Conservation (phyloP, 2,888 invertebrate genomes). For the Gonocerus acuteangulatus region DNA sequence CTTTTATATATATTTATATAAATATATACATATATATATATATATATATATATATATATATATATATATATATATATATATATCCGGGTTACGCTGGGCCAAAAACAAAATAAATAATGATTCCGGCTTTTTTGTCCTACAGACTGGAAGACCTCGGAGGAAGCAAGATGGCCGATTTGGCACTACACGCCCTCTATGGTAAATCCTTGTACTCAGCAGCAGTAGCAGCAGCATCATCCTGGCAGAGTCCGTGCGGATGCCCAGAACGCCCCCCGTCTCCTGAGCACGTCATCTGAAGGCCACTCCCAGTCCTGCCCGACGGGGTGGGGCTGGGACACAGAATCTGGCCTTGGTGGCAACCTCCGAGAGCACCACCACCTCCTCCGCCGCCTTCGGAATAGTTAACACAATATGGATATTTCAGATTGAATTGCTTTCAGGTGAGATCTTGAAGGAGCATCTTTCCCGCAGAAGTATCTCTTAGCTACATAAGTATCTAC, state of each 20-base stretch:
- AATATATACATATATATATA: too few relatives aligned
- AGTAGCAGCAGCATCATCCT: conserved; percentile 44
- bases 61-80: too few relatives aligned
- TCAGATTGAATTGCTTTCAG: too few relatives aligned
- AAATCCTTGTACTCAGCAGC: conserved; percentile 50
- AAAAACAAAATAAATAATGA: too few relatives aligned
- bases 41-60: too few relatives aligned
- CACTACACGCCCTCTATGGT: conserved; percentile 54
- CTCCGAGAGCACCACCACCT: conserved; percentile 40
- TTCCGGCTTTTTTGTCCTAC: too few relatives aligned
- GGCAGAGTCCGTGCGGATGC: conserved; percentile 44
- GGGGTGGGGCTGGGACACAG: conserved; percentile 49
- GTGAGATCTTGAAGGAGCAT: too few relatives aligned
- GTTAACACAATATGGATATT: too few relatives aligned
- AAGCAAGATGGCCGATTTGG: conserved; percentile 54
- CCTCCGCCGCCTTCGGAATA: conserved; percentile 34
- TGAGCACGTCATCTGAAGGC: conserved; percentile 72
- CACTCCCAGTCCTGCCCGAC: conserved; percentile 62
- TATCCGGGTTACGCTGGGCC: too few relatives aligned
- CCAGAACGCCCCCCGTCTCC: conserved; percentile 43
- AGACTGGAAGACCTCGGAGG: conserved; percentile 38
- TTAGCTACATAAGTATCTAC: too few relatives aligned
- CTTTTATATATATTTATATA: too few relatives aligned
- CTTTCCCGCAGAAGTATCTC: too few relatives aligned
- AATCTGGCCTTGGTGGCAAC: conserved; percentile 45